A percentile compares a stretch with the other conserved stretches of the same genome.
Conservation (phyloP, 2,797 vertebrate genomes). For the Pachyuromys duprasi region DNA sequence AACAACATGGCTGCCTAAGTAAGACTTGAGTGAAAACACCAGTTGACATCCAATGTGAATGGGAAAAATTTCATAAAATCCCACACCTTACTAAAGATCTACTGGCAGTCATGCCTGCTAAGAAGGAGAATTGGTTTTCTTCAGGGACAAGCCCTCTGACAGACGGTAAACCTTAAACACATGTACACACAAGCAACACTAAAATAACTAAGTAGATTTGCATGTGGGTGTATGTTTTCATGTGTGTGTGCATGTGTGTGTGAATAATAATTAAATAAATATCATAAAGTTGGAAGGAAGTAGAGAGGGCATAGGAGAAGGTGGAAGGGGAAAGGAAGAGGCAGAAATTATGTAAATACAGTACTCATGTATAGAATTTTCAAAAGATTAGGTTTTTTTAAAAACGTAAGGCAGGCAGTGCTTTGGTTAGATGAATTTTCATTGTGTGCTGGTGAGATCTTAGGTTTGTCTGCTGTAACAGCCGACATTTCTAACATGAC, state of each 20-base stretch:
- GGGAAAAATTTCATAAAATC: not conserved
- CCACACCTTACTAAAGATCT: not conserved
- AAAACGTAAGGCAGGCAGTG: not conserved
- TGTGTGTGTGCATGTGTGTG: not conserved
- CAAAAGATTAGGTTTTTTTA: not conserved
- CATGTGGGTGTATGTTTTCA: not conserved
- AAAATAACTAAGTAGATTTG: not conserved
- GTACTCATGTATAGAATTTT: not conserved
- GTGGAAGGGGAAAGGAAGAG: not conserved
- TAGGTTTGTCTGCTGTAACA: not conserved
- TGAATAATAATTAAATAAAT: not conserved
- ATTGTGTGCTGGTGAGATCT: not conserved
- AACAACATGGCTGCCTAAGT: not conserved
- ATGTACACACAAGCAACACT: not conserved
- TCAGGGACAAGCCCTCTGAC: too few species aligned
- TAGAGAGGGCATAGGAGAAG: not conserved
- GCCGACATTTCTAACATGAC: slow-evolving; percentile 8
- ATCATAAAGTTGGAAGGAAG: not conserved
- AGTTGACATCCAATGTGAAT: not conserved
- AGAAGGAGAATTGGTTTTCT: not conserved
- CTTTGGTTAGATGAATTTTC: not conserved
- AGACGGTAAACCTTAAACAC: not conserved
- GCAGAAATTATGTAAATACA: not conserved
- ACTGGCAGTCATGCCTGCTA: not conserved
- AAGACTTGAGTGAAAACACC: not conserved